phyloP scores from a whole-genome alignment of 1,140 invertebrate species.

The Aphaenogaster floridana region DNA sequence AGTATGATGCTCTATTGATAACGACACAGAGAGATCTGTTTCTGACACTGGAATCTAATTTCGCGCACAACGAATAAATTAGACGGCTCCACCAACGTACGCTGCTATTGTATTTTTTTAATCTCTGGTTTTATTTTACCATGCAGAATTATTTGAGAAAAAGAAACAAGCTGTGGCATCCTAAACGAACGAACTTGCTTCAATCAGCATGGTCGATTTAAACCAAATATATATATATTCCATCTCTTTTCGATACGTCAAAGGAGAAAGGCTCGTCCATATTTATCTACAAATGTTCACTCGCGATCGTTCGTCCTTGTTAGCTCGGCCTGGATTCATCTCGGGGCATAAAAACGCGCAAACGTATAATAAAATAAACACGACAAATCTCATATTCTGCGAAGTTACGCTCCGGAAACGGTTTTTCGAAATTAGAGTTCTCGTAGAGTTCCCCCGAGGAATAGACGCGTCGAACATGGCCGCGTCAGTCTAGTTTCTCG shows the following conservation, averaged over 20 bases:
- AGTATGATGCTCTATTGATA: background rate
- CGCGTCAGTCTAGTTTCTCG: slow-evolving; percentile 53
- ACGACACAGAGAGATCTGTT: background rate
- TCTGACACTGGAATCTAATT: background rate
- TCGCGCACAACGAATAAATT: background rate
- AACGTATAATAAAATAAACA: background rate
- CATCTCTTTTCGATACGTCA: background rate
- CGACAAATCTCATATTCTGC: background rate
- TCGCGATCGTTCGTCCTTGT: background rate
- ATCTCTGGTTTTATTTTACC: too few species aligned
- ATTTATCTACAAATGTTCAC: background rate
- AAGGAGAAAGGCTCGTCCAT: background rate
- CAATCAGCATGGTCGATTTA: too few species aligned
- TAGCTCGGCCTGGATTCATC: background rate
- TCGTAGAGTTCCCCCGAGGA: background rate
- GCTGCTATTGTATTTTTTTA: too few species aligned
- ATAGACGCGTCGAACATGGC: background rate
- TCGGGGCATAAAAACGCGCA: background rate
- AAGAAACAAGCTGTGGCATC: background rate
- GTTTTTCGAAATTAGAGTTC: background rate
- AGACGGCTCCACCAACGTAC: background rate
- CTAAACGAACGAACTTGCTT: background rate
- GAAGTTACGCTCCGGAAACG: slow-evolving; percentile 4
- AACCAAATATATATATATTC: background rate
- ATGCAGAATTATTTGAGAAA: background rate